Conservation (phyloP, 2,113 vertebrate genomes). For the Ceyx melanurus region DNA sequence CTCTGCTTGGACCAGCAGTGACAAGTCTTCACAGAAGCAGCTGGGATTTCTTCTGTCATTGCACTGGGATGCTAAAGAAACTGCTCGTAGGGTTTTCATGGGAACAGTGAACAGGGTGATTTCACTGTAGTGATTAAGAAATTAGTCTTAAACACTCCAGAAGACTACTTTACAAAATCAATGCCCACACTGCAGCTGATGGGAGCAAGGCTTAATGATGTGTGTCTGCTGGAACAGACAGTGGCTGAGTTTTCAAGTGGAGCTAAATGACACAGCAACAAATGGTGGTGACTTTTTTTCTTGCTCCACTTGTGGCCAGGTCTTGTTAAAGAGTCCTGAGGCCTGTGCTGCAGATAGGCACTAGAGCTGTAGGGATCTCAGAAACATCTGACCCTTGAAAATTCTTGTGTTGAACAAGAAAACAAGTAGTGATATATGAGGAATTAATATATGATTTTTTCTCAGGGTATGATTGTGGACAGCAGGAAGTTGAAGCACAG, state of each 20-base stretch:
- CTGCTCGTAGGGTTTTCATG: not conserved
- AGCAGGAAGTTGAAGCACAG: not conserved
- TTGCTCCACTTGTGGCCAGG: not conserved
- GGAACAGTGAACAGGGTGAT: not conserved
- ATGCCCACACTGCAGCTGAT: not conserved
- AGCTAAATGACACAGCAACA: conserved; percentile 25
- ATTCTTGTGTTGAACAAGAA: not conserved
- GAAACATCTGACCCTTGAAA: not conserved
- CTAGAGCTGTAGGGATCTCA: not conserved
- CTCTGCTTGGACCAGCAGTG: not conserved
- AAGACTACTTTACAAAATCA: conserved; percentile 28
- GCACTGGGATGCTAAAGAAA: not conserved
- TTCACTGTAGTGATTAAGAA: not conserved
- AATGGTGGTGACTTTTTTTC: not conserved
- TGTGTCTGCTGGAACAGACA: not conserved
- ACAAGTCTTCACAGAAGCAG: not conserved
- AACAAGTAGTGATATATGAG: accelerated
- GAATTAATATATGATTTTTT: not conserved
- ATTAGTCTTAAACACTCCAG: not conserved
- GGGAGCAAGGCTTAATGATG: not conserved
- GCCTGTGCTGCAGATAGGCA: not conserved
- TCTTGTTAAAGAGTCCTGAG: not conserved
- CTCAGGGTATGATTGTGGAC: not conserved
- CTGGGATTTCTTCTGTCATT: not conserved
- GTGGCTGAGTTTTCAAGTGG: not conserved